Percentiles rank a stretch among this genome's conserved stretches.
phyloP scores from a whole-genome alignment of 2,113 vertebrate species.

The Istiophorus platypterus region DNA sequence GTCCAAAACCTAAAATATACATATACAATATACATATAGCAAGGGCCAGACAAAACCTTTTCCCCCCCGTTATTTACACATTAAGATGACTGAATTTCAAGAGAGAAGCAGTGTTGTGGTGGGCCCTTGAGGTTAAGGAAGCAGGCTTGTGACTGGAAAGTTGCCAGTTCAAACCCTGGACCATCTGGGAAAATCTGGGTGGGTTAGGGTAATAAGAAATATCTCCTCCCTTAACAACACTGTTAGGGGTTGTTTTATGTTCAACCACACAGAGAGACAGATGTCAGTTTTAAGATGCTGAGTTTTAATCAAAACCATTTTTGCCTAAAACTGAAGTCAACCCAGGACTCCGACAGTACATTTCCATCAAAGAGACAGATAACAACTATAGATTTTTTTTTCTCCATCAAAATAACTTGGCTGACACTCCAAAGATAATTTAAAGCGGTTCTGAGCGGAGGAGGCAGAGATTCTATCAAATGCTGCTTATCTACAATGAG shows the following conservation, averaged over 20 bases:
- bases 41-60: constrained; percentile 16
- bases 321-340: background rate
- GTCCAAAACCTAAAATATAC: constrained; percentile 27
- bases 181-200: constrained; percentile 66
- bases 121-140: constrained; percentile 60
- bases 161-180: constrained; percentile 64
- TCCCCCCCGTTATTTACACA: constrained; percentile 19
- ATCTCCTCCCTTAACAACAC: constrained; percentile 50
- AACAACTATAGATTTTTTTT: background rate
- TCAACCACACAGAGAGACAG: constrained; percentile 53
- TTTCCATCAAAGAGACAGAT: background rate
- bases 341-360: background rate
- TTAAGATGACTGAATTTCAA: constrained; percentile 32
- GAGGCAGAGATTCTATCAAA: background rate
- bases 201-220: constrained; percentile 59
- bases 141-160: constrained; percentile 55
- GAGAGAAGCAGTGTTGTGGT: constrained; percentile 41
- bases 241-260: constrained; percentile 33
- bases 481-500: constrained; percentile 20
- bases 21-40: background rate
- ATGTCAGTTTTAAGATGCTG: constrained; percentile 51
- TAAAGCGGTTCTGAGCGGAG: constrained; percentile 22
- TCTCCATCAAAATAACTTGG: background rate
- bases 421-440: background rate
- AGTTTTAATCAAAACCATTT: constrained; percentile 45